Evolutionary conservation across 2,113 vertebrate species (phyloP).

Genomic region (Passer domesticus): DNA sequence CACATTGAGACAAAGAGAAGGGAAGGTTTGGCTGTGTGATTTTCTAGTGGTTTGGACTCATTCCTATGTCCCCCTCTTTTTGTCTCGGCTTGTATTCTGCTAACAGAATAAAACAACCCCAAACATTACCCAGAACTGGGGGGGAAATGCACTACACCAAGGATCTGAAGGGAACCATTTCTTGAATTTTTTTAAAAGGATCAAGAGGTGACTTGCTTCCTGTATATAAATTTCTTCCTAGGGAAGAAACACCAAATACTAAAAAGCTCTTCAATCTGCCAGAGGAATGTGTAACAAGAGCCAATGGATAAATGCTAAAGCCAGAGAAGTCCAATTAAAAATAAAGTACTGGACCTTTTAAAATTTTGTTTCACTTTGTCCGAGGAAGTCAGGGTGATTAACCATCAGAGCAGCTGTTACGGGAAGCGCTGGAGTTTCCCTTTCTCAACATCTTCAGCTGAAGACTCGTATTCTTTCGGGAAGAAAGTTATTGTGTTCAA

Average conservation of each 20-base stretch:
- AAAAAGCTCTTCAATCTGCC: background rate
- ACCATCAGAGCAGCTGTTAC: background rate
- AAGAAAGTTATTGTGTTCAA: conserved; percentile 7
- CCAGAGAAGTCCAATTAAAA: conserved; percentile 44
- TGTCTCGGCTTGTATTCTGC: background rate
- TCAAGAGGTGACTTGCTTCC: background rate
- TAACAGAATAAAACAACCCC: background rate
- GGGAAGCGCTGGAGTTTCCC: background rate
- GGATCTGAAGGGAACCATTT: background rate
- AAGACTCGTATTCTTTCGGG: background rate
- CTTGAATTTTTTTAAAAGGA: conserved; percentile 25
- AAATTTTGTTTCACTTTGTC: conserved; percentile 27
- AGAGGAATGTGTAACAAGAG: background rate
- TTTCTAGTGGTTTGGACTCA: conserved; percentile 11
- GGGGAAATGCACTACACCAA: background rate
- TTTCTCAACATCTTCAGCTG: background rate
- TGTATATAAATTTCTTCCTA: background rate
- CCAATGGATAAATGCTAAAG: background rate
- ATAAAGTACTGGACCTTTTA: background rate
- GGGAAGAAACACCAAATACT: background rate
- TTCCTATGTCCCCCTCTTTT: background rate
- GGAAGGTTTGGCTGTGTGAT: background rate
- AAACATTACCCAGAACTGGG: background rate
- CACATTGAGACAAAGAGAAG: background rate
- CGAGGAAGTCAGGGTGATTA: background rate